Evolutionary conservation across 2,797 vertebrate genomes (phyloP).

Genomic region (Bryconaethiops microstoma): DNA sequence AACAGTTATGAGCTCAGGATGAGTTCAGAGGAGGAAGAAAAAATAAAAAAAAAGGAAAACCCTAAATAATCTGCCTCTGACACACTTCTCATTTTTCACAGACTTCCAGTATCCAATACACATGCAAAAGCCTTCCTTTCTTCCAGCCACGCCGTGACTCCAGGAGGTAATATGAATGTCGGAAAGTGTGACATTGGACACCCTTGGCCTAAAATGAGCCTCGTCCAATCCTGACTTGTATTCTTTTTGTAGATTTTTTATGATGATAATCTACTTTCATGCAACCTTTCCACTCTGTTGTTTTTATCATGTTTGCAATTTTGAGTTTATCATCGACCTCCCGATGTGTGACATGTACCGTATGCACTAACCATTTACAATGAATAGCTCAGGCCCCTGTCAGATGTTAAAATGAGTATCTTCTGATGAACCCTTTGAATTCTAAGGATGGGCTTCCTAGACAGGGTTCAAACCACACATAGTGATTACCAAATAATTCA

Average conservation of each 20-base stretch:
- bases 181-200: neutral
- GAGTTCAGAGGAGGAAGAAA: slow-evolving; percentile 8
- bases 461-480: too few species aligned
- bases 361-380: slow-evolving; percentile 32
- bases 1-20: slow-evolving; percentile 18
- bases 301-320: slow-evolving; percentile 6
- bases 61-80: slow-evolving; percentile 20
- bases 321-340: slow-evolving; percentile 26
- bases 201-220: neutral
- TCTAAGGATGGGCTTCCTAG: neutral
- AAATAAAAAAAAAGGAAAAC: neutral
- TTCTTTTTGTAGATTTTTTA: neutral
- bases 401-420: slow-evolving; percentile 30
- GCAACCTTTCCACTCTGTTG: neutral
- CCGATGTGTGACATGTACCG: slow-evolving; percentile 22
- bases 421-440: slow-evolving; percentile 10
- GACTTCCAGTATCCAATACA: slow-evolving; percentile 8
- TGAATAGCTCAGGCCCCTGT: slow-evolving; percentile 38
- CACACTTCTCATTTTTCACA: slow-evolving; percentile 21
- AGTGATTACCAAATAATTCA: too few species aligned
- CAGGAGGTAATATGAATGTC: neutral
- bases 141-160: neutral
- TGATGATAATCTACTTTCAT: neutral
- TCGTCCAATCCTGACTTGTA: neutral
- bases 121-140: slow-evolving; percentile 11